These are phyloP conservation scores for Ostrea denselamellosa DNA, from an alignment of 1,140 invertebrate species.

Conservation along the genomic window DNA sequence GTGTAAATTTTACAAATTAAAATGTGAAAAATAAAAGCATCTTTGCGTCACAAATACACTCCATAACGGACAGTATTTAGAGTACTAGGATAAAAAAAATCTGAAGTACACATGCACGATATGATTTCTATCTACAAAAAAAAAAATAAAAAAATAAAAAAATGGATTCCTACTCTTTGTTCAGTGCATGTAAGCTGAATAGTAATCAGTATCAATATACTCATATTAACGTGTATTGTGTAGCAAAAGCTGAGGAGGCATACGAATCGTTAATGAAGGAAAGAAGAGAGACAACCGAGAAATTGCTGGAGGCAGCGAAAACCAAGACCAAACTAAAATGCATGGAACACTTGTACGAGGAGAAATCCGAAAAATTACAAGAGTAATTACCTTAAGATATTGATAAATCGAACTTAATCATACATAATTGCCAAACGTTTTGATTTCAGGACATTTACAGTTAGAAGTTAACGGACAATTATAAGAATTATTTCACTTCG, in stretches of 20 bases:
- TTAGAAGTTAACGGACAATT: background rate
- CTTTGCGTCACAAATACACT: no score
- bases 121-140: no score
- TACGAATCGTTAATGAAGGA: constrained; percentile 50
- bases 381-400: constrained; percentile 47
- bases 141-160: no score
- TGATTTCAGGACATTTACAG: background rate
- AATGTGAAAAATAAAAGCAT: no score
- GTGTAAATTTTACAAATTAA: no score
- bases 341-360: constrained; percentile 40
- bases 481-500: background rate
- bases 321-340: constrained; percentile 35
- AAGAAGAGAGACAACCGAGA: constrained; percentile 31
- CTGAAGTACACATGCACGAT: no score
- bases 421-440: background rate
- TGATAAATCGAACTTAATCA: background rate
- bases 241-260: constrained; percentile 42
- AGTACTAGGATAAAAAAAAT: no score
- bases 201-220: no score
- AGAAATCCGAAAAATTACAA: constrained; percentile 48
- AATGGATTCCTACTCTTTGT: no score
- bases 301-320: constrained; percentile 48
- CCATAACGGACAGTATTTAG: no score
- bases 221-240: background rate
- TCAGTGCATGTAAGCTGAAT: no score